Evolutionary conservation across 2,888 invertebrate genomes (phyloP), one percentile per base, ranked within the genome.

Genomic region (Bugula neritina): DNA sequence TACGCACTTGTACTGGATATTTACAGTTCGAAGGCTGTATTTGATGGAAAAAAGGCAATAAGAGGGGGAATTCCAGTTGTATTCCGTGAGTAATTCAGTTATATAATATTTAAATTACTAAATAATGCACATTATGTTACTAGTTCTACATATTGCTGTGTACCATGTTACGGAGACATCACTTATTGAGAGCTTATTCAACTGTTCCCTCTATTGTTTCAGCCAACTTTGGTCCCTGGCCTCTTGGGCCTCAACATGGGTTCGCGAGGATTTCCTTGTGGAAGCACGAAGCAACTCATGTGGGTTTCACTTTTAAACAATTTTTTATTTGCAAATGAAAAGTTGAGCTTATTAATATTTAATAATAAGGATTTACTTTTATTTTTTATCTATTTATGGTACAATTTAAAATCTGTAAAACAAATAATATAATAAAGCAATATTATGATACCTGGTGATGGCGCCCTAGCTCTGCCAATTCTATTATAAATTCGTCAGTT

Each of bases 191-290:
- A n/a, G n/a, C n/a, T n/a, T n/a, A n/a, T n/a, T n/a, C n/a, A n/a
- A n/a, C n/a, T n/a, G n/a, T n/a, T n/a, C n/a, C n/a, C 27, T 31
- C 10, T 31, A 23, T 73, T 74, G 74, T 84, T 85, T 17, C 86
- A 95, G 95, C 96, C 79, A 93, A 94, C 87, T 96, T 95, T 86
- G 96, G 95, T 72, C 90, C 92, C 77, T 96, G 95, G 95, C 90
- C 91, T 75, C 92, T 91, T 86, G 95, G 96, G 2, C 95, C 96
- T 1, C 94, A 94, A 82, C 96, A 96, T 86, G 96, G 97, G 72
- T 97, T 97, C 88, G 95, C 94, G 72, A 89, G 95, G 81, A 91
- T 94, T 82, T 90, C 92, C 73, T 90, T 92, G 80, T 97, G 96
- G 96, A 90, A 90, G 79, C 87, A 94, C 77, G 93, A 93, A 85